phyloP scores from a whole-genome alignment of 2,113 vertebrate genomes.

The Cinclus mexicanus region DNA sequence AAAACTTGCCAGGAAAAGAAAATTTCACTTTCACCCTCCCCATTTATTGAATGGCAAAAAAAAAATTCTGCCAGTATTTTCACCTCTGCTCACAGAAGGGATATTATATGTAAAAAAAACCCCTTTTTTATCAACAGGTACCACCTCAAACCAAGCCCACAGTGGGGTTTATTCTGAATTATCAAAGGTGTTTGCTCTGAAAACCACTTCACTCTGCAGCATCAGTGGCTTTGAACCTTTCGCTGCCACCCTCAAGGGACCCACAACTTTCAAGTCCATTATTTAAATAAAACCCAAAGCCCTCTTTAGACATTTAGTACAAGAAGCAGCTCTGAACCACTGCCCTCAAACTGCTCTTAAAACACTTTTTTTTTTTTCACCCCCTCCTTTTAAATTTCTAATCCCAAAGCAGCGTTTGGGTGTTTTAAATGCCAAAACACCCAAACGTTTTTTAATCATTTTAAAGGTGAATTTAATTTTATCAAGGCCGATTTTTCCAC shows the following conservation, averaged over 20 bases:
- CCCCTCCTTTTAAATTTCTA: not conserved
- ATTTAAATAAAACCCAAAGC: not conserved
- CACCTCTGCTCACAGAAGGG: not conserved
- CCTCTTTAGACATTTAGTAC: not conserved
- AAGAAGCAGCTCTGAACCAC: not conserved
- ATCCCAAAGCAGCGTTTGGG: not conserved
- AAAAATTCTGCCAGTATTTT: not conserved
- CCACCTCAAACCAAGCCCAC: not conserved
- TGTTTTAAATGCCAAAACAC: not conserved
- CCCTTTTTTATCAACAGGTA: not conserved
- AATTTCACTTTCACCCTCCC: not conserved
- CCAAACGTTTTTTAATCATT: not conserved
- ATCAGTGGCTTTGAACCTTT: not conserved
- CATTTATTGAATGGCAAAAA: not conserved
- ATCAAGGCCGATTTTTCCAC: not conserved
- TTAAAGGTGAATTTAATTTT: not conserved
- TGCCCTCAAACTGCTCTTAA: not conserved
- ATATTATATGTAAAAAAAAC: not conserved
- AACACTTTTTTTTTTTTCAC: not conserved
- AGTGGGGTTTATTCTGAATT: not conserved
- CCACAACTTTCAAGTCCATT: not conserved
- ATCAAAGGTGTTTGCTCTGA: not conserved
- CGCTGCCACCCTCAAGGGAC: not conserved
- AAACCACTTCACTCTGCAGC: not conserved
- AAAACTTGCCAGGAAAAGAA: not conserved